phyloP scores from a whole-genome alignment of 1,140 invertebrate species.

The Pseudoatta argentina region DNA sequence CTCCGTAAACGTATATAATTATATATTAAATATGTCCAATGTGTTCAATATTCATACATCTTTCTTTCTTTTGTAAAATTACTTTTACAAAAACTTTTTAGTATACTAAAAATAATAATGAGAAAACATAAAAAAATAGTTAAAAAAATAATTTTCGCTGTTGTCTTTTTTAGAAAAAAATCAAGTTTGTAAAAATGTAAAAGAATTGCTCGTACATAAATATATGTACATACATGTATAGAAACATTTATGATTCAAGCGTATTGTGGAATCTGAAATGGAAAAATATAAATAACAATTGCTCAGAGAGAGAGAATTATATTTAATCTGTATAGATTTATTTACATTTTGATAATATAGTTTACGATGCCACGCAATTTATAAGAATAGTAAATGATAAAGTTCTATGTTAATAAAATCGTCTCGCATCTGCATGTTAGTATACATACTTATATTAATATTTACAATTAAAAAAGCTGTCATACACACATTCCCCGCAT shows the following conservation, averaged over 20 bases:
- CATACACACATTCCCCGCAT: slow-evolving; percentile 53
- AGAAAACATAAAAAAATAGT: too few relatives aligned
- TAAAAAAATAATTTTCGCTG: too few relatives aligned
- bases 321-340: slow-evolving; percentile 71
- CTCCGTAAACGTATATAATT: too few relatives aligned
- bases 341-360: slow-evolving; percentile 71
- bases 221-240: too few relatives aligned
- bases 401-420: slow-evolving; percentile 72
- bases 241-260: not conserved
- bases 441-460: slow-evolving; percentile 51
- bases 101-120: too few relatives aligned
- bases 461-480: slow-evolving; percentile 76
- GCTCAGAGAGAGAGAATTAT: slow-evolving; percentile 57
- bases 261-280: slow-evolving; percentile 17
- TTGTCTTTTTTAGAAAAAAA: too few relatives aligned
- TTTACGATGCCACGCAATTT: slow-evolving; percentile 55
- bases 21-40: too few relatives aligned
- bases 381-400: slow-evolving; percentile 71
- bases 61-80: too few relatives aligned
- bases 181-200: too few relatives aligned
- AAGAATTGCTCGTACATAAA: too few relatives aligned
- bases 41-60: too few relatives aligned
- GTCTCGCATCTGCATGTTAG: slow-evolving; percentile 46
- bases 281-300: slow-evolving; percentile 25
- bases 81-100: too few relatives aligned